Conservation (phyloP, 2,888 invertebrate species). For the Cordilura impudica region DNA sequence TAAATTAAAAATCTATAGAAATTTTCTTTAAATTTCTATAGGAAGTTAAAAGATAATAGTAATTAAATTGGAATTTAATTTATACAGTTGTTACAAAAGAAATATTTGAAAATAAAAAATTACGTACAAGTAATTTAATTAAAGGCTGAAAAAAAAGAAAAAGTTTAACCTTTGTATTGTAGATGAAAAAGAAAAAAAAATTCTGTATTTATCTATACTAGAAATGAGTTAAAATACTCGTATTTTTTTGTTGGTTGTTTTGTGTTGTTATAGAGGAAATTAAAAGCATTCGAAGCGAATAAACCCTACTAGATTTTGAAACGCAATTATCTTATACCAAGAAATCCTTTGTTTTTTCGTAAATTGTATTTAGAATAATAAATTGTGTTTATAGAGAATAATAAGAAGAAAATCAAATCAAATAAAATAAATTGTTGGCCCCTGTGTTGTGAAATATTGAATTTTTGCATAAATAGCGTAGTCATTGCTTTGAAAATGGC, state of each 20-base stretch:
- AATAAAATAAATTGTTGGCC: slow-evolving; percentile 10
- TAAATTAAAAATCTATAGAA: not conserved
- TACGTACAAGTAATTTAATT: not conserved
- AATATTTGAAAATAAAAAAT: slow-evolving; percentile 25
- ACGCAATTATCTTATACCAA: slow-evolving; percentile 50
- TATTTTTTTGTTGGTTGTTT: not conserved
- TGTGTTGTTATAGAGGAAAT: not conserved
- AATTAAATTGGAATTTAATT: slow-evolving; percentile 13
- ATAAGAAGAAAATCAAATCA: slow-evolving; percentile 15
- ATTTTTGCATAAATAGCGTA: slow-evolving; percentile 57
- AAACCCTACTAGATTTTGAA: slow-evolving; percentile 51
- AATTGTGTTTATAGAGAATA: slow-evolving; percentile 13
- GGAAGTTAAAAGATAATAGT: not conserved
- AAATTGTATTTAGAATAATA: slow-evolving; percentile 34
- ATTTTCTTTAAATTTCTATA: slow-evolving; percentile 3
- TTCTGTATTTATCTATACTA: slow-evolving; percentile 41
- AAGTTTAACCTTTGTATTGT: slow-evolving; percentile 40
- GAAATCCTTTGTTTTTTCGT: slow-evolving; percentile 55
- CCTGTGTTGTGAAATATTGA: not conserved
- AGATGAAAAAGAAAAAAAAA: slow-evolving; percentile 14
- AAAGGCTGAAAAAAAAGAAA: not conserved
- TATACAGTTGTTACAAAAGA: no score
- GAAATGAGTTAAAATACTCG: slow-evolving; percentile 31
- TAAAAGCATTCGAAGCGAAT: slow-evolving; percentile 23
- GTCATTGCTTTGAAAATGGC: slow-evolving; percentile 68